Percentiles rank a stretch among this genome's conserved stretches.
These are phyloP conservation scores for Callyntrura guangdongensis DNA, from an alignment of 2,888 invertebrate species.

Conservation along the genomic window DNA sequence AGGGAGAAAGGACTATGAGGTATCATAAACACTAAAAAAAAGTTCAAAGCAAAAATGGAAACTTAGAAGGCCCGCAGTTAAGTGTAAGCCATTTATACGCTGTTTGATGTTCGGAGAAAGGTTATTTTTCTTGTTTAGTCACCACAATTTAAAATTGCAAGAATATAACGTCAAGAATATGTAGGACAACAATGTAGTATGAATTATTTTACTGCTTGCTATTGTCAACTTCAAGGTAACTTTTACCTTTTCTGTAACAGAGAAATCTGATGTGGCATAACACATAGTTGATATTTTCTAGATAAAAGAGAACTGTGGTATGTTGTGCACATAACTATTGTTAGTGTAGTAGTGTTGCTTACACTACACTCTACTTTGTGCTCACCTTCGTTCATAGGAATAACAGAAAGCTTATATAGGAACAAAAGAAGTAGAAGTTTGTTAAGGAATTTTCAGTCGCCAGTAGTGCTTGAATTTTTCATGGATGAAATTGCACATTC, in stretches of 20 bases:
- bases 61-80: neutral
- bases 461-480: constrained; percentile 9
- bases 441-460: neutral
- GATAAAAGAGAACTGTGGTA: neutral
- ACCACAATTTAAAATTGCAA: too few relatives aligned
- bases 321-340: neutral
- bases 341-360: neutral
- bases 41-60: constrained; percentile 28
- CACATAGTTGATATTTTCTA: neutral
- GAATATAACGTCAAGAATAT: neutral
- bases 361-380: neutral
- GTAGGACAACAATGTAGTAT: neutral
- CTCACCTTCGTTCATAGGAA: neutral
- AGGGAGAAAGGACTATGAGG: constrained; percentile 12
- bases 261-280: neutral
- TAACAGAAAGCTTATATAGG: too few relatives aligned
- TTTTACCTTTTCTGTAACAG: neutral
- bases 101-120: neutral
- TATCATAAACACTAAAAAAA: constrained; percentile 44
- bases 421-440: too few relatives aligned
- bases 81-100: neutral
- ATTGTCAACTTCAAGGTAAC: constrained; percentile 26
- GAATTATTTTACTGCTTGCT: constrained; percentile 32
- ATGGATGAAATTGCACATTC: neutral
- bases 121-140: neutral